Conservation (phyloP, 2,888 invertebrate genomes). For the Campoletis raptor region DNA sequence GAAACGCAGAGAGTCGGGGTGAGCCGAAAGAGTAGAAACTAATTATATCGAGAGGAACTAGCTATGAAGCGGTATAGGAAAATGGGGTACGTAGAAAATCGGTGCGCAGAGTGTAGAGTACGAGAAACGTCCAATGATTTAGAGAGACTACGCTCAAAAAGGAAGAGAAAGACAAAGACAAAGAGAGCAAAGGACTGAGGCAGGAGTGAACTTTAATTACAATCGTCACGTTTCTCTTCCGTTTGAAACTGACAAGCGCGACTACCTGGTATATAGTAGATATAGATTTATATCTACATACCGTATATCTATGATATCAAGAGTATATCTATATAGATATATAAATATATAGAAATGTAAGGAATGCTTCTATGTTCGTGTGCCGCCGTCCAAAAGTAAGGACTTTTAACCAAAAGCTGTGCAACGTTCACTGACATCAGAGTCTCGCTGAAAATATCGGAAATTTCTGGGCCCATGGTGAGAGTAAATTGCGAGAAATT, state of each 20-base stretch:
- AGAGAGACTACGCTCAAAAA: slow-evolving; percentile 45
- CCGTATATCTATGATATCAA: neutral
- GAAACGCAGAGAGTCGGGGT: slow-evolving; percentile 68
- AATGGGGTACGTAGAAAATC: slow-evolving; percentile 52
- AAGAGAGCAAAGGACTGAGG: slow-evolving; percentile 49
- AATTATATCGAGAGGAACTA: slow-evolving; percentile 76
- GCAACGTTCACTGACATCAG: slow-evolving; percentile 28
- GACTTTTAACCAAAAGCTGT: slow-evolving; percentile 36
- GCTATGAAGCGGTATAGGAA: slow-evolving; percentile 43
- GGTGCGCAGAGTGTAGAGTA: slow-evolving; percentile 37
- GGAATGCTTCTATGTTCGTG: neutral
- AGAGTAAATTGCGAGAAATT: neutral
- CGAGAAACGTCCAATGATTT: slow-evolving; percentile 47
- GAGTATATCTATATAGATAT: neutral
- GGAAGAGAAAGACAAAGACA: slow-evolving; percentile 44
- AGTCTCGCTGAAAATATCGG: slow-evolving; percentile 63
- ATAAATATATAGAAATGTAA: neutral
- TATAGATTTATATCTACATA: neutral
- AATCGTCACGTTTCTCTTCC: slow-evolving; percentile 70
- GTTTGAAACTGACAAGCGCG: slow-evolving; percentile 70
- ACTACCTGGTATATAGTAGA: neutral
- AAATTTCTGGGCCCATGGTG: slow-evolving; percentile 58
- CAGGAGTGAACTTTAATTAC: slow-evolving; percentile 78
- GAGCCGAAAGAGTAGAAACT: slow-evolving; percentile 75
- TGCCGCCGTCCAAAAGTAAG: slow-evolving; percentile 35